A percentile compares a stretch with the other conserved stretches of the same genome.
Conservation (phyloP, 2,113 vertebrate species). For the Oncorhynchus tshawytscha region DNA sequence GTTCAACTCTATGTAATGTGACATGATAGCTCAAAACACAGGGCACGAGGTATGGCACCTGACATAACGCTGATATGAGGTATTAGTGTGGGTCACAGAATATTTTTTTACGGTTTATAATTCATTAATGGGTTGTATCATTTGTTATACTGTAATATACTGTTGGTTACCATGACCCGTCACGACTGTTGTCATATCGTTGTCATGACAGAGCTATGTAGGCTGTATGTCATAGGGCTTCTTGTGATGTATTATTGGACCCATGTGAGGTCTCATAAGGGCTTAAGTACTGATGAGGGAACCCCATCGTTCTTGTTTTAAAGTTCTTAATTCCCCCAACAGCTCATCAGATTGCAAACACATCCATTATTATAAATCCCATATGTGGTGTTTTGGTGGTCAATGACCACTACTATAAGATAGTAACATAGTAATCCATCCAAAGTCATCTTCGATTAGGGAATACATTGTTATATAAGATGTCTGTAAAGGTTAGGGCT, state of each 20-base stretch:
- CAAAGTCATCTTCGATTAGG: constrained; percentile 1
- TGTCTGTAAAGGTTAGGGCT: constrained; percentile 4
- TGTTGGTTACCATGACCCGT: too few relatives aligned
- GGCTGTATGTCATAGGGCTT: background rate
- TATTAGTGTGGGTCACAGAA: too few relatives aligned
- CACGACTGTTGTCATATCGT: background rate
- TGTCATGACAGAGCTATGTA: background rate
- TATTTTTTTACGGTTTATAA: too few relatives aligned
- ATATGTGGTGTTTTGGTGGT: too few relatives aligned
- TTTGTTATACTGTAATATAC: too few relatives aligned
- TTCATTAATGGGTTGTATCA: too few relatives aligned
- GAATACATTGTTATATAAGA: background rate
- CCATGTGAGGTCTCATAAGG: too few relatives aligned
- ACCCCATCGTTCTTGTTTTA: background rate
- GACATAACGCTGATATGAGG: too few relatives aligned
- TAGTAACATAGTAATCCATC: background rate
- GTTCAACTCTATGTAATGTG: too few relatives aligned
- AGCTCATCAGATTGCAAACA: background rate
- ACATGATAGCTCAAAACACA: too few relatives aligned
- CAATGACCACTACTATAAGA: too few relatives aligned
- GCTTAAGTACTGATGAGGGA: background rate
- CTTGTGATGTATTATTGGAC: background rate
- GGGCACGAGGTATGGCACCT: too few relatives aligned
- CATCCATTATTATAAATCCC: background rate
- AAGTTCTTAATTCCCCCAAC: background rate